phyloP scores from a whole-genome alignment of 2,888 invertebrate genomes.

The Hyalella azteca region DNA sequence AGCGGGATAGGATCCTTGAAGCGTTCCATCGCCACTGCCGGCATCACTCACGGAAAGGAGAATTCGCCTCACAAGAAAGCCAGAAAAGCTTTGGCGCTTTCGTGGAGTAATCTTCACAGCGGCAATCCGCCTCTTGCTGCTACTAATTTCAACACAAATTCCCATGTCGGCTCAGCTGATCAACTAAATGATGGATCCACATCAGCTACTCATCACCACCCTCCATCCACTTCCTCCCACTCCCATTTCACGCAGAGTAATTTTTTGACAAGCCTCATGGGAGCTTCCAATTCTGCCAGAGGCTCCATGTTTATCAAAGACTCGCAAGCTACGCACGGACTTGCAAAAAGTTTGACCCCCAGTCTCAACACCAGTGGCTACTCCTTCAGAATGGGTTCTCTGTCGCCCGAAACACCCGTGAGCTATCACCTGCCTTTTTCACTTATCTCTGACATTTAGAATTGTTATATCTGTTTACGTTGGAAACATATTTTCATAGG shows the following conservation, averaged over 20 bases:
- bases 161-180: background rate
- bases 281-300: background rate
- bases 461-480: no score
- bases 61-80: constrained; percentile 66
- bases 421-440: background rate
- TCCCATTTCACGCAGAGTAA: background rate
- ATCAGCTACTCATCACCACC: background rate
- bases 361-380: constrained; percentile 25
- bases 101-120: constrained; percentile 67
- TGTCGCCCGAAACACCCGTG: constrained; percentile 26
- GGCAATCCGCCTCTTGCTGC: background rate
- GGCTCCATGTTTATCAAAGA: background rate
- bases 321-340: background rate
- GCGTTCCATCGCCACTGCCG: constrained; percentile 37
- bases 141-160: background rate
- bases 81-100: constrained; percentile 79
- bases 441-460: no score
- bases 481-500: no score
- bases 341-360: background rate
- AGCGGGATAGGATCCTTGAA: constrained; percentile 68
- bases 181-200: background rate
- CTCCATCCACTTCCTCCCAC: background rate
- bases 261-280: background rate
- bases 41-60: constrained; percentile 53
- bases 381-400: background rate